Conservation (phyloP, 2,888 invertebrate species). For the Trypoxylon attenuatum region DNA sequence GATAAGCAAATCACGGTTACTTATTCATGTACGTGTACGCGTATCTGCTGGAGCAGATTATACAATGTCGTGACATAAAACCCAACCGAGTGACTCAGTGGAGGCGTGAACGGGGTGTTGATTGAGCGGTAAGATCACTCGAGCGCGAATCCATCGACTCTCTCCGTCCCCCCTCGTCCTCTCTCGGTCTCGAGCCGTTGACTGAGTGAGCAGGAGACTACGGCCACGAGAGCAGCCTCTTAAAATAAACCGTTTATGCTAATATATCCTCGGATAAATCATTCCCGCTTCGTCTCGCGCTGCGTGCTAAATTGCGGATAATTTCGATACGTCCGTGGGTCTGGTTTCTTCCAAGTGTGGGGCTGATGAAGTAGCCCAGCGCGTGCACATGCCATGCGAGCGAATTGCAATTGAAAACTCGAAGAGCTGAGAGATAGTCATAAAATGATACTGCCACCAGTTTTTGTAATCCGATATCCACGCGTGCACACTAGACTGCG, state of each 20-base stretch:
- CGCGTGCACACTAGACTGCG: too few species aligned
- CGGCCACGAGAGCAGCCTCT: slow-evolving; percentile 14
- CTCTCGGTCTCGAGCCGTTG: too few species aligned
- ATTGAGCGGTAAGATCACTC: slow-evolving; percentile 62
- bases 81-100: slow-evolving; percentile 46
- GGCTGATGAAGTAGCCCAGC: neutral
- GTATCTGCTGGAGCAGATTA: slow-evolving; percentile 23
- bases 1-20: slow-evolving; percentile 5
- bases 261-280: slow-evolving; percentile 44
- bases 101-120: slow-evolving; percentile 50
- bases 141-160: slow-evolving; percentile 56
- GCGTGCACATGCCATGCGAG: too few species aligned
- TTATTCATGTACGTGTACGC: slow-evolving; percentile 8
- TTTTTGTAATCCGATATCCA: too few species aligned
- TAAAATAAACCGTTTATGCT: slow-evolving; percentile 50
- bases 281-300: slow-evolving; percentile 23
- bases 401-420: too few species aligned
- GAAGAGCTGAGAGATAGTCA: too few species aligned
- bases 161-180: too few species aligned
- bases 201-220: slow-evolving; percentile 3
- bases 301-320: slow-evolving; percentile 23
- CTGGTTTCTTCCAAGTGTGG: neutral
- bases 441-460: too few species aligned
- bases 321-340: slow-evolving; percentile 25
- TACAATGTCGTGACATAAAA: slow-evolving; percentile 48